Evolutionary conservation across 2,888 invertebrate genomes (phyloP).

Genomic region (Imbricaverruca yamaguchii): DNA sequence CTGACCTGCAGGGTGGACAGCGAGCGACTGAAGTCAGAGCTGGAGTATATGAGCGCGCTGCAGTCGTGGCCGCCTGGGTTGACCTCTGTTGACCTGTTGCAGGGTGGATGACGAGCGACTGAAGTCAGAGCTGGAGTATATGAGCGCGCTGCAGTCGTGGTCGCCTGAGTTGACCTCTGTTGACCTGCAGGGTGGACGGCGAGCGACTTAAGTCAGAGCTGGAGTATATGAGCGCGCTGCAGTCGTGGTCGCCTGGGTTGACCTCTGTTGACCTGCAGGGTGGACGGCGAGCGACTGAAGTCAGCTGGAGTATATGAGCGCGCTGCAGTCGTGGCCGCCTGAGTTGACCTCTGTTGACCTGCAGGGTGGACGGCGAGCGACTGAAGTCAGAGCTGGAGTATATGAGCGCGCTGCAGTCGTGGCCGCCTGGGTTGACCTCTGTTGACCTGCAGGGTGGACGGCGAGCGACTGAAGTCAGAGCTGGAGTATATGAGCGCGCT

Average conservation of each 20-base stretch:
- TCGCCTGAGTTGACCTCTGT: too few relatives aligned
- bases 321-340: constrained; percentile 93
- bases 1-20: constrained; percentile 54
- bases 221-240: constrained; percentile 85
- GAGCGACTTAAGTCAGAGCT: constrained; percentile 59
- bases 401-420: constrained; percentile 89
- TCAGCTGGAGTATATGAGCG: constrained; percentile 81
- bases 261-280: too few relatives aligned
- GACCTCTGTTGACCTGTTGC: too few relatives aligned
- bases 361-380: constrained; percentile 55
- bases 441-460: constrained; percentile 53
- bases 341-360: too few relatives aligned
- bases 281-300: constrained; percentile 57
- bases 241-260: constrained; percentile 97
- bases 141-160: constrained; percentile 95
- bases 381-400: constrained; percentile 69
- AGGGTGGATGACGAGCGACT: constrained; percentile 60
- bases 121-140: constrained; percentile 66
- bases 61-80: constrained; percentile 98
- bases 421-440: too few relatives aligned
- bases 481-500: constrained; percentile 84
- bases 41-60: constrained; percentile 83
- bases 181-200: constrained; percentile 53
- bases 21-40: constrained; percentile 57
- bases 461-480: constrained; percentile 57